Percentiles rank a stretch among this genome's conserved stretches.
phyloP scores from a whole-genome alignment of 2,888 invertebrate species.

The Crocallis elinguaria region DNA sequence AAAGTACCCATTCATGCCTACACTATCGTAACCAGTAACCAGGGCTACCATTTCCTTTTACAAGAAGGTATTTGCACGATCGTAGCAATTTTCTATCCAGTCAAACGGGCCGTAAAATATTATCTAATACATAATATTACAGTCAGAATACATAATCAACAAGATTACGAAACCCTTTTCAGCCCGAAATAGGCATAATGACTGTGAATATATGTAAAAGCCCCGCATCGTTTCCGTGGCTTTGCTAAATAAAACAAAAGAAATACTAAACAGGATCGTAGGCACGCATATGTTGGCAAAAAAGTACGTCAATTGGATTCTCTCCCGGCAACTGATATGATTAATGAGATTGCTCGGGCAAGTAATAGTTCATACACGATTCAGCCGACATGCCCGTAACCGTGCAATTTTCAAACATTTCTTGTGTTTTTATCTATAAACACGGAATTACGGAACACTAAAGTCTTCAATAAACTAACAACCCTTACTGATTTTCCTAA shows the following conservation, averaged over 20 bases:
- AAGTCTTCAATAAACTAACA: too few relatives aligned
- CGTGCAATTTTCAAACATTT: neutral
- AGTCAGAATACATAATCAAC: constrained; percentile 42
- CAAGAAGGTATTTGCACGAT: constrained; percentile 14
- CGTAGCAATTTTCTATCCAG: constrained; percentile 26
- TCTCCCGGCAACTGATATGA: constrained; percentile 25
- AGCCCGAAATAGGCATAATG: constrained; percentile 42
- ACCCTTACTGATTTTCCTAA: too few relatives aligned
- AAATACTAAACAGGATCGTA: constrained; percentile 37
- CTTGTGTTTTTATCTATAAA: too few relatives aligned
- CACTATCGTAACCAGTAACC: too few relatives aligned
- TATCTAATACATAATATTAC: constrained; percentile 34
- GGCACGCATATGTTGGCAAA: constrained; percentile 33
- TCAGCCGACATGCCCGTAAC: neutral
- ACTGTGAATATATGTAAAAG: constrained; percentile 45
- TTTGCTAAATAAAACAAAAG: constrained; percentile 43
- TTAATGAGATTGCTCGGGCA: constrained; percentile 33
- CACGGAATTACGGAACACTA: too few relatives aligned
- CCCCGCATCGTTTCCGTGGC: constrained; percentile 32
- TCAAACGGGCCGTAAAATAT: constrained; percentile 30
- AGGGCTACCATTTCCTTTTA: constrained; percentile 1
- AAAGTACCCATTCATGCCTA: too few relatives aligned
- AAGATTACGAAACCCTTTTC: constrained; percentile 46
- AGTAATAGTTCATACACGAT: constrained; percentile 10
- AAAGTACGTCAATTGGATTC: constrained; percentile 33